These are phyloP conservation scores for Pogonophryne albipinna DNA, from an alignment of 2,797 vertebrate genomes.

Conservation along the genomic window DNA sequence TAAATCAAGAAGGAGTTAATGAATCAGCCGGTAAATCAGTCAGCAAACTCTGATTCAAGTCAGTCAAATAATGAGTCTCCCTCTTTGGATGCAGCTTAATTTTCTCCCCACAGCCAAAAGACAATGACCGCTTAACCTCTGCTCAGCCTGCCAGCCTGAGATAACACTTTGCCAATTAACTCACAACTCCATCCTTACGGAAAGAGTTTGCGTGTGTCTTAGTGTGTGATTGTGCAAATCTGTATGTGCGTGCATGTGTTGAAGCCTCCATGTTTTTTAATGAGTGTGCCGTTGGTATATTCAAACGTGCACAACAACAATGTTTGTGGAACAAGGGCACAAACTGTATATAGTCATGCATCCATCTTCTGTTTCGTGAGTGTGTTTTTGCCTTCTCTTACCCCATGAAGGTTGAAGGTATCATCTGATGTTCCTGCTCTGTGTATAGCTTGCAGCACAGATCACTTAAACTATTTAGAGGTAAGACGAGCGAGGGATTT, in stretches of 20 bases:
- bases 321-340: conserved; percentile 2
- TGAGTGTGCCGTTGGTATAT: not conserved
- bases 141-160: conserved; percentile 70
- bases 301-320: not conserved
- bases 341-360: not conserved
- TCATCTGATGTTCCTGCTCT: conserved; percentile 31
- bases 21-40: conserved; percentile 55
- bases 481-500: conserved; percentile 43
- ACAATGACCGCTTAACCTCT: conserved; percentile 74
- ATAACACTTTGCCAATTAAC: conserved; percentile 82
- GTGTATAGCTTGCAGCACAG: conserved; percentile 11
- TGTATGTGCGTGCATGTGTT: not conserved
- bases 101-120: conserved; percentile 71
- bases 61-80: conserved; percentile 59
- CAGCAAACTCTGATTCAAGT: conserved; percentile 62
- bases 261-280: not conserved
- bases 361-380: not conserved
- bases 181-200: conserved; percentile 35
- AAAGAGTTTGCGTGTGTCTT: conserved; percentile 14
- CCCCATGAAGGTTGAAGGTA: conserved; percentile 32
- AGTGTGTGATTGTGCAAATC: conserved; percentile 2
- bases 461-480: conserved; percentile 39
- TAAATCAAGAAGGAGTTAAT: conserved; percentile 46
- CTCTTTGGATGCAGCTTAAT: conserved; percentile 57
- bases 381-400: not conserved